Percentiles rank a stretch among this genome's conserved stretches.
Conservation (phyloP, 2,797 vertebrate genomes). For the Phrynocephalus forsythii region DNA sequence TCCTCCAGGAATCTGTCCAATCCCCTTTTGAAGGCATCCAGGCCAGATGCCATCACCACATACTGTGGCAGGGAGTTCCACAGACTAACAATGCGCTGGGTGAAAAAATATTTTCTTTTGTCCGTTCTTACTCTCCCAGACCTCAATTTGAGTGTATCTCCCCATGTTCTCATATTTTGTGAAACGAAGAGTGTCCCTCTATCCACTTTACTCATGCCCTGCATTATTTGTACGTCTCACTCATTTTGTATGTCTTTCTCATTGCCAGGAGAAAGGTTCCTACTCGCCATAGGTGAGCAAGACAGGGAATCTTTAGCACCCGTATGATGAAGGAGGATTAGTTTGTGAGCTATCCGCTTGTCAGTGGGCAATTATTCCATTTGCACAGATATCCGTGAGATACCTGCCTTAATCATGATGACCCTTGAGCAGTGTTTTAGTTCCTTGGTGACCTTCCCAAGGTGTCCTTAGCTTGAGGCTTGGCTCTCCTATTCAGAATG, state of each 20-base stretch:
- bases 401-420: conserved; percentile 1
- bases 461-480: not conserved
- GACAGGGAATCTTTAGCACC: not conserved
- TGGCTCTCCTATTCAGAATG: fast-evolving
- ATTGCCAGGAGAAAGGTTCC: not conserved
- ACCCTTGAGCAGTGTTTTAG: fast-evolving
- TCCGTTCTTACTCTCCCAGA: too few relatives aligned
- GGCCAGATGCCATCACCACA: too few relatives aligned
- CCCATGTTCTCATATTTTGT: too few relatives aligned
- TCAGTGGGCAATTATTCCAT: not conserved
- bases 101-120: too few relatives aligned
- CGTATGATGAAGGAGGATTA: conserved; percentile 1
- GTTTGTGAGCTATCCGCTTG: not conserved
- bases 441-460: not conserved
- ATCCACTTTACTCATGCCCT: too few relatives aligned
- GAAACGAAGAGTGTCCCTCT: too few relatives aligned
- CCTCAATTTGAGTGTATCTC: too few relatives aligned
- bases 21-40: too few relatives aligned
- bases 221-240: too few relatives aligned
- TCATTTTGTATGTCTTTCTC: not conserved
- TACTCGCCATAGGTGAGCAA: not conserved
- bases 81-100: too few relatives aligned
- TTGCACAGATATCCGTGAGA: not conserved
- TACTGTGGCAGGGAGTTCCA: too few relatives aligned
- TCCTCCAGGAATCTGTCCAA: too few relatives aligned